Evolutionary conservation across 2,888 invertebrate species (phyloP).

Genomic region (Drosophila prostipennis): DNA sequence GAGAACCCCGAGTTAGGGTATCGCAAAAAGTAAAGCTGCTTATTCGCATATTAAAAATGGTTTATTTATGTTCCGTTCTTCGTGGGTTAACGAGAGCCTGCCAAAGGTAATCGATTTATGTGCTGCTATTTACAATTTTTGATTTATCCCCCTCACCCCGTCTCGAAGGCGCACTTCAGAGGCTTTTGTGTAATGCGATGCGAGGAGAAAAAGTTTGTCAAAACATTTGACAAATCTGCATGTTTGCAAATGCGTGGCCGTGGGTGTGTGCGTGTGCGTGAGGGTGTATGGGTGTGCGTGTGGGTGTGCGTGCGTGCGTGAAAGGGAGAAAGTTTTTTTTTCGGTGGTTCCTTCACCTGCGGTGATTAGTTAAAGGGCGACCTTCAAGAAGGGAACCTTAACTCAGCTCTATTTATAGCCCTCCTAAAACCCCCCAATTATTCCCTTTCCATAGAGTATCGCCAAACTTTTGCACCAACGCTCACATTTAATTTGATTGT

Average conservation of each 20-base stretch:
- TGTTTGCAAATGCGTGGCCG: constrained; percentile 10
- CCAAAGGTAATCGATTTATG: constrained; percentile 72
- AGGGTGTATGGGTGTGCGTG: not conserved
- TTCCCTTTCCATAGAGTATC: constrained; percentile 9
- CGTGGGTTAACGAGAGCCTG: constrained; percentile 13
- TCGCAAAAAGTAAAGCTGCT: constrained; percentile 37
- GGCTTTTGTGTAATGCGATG: constrained; percentile 21
- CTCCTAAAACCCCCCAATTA: not conserved
- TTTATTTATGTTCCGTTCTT: constrained; percentile 65
- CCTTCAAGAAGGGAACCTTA: constrained; percentile 11
- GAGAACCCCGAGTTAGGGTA: not conserved
- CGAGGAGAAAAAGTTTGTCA: constrained; percentile 25
- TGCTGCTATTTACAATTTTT: constrained; percentile 73
- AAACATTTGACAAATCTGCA: constrained; percentile 34
- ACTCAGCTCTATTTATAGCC: constrained; percentile 27
- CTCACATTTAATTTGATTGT: constrained; percentile 33
- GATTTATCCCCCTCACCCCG: constrained; percentile 47
- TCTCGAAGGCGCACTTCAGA: not conserved
- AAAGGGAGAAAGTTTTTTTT: not conserved
- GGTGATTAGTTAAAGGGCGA: constrained; percentile 19
- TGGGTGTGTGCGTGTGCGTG: not conserved
- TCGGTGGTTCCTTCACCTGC: not conserved
- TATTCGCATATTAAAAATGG: constrained; percentile 73
- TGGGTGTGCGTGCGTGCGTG: constrained; percentile 16
- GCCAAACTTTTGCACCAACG: constrained; percentile 17